These are phyloP conservation scores for Xiphophorus couchianus DNA, from an alignment of 2,113 vertebrate genomes.

Conservation along the genomic window DNA sequence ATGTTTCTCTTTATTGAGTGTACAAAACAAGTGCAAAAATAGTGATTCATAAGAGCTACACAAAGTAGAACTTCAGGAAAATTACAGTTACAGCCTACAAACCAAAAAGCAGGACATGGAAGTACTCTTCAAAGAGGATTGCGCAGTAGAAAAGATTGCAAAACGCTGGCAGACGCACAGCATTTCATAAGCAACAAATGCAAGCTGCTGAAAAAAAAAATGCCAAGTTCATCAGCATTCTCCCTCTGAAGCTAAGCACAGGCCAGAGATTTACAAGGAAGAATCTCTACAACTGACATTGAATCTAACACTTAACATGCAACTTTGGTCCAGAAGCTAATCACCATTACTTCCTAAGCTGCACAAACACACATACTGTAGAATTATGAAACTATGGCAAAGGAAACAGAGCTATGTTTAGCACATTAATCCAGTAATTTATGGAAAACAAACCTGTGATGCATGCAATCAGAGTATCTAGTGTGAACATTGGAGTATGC, in stretches of 20 bases:
- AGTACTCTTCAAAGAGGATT: constrained; percentile 44
- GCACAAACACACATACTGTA: constrained; percentile 23
- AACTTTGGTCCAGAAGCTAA: constrained; percentile 62
- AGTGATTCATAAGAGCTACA: constrained; percentile 74
- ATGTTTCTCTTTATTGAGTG: constrained; percentile 79
- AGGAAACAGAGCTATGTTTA: constrained; percentile 16
- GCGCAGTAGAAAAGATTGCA: constrained; percentile 61
- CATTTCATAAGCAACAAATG: constrained; percentile 63
- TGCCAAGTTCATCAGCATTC: constrained; percentile 47
- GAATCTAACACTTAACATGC: constrained; percentile 51
- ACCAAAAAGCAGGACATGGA: constrained; percentile 49
- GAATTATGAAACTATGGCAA: constrained; percentile 15
- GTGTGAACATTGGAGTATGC: constrained; percentile 33
- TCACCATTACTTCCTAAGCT: constrained; percentile 43
- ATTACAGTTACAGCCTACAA: constrained; percentile 59
- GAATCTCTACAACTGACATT: constrained; percentile 50
- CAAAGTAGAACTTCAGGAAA: constrained; percentile 66
- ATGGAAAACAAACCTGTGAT: constrained; percentile 9
- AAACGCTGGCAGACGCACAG: constrained; percentile 66
- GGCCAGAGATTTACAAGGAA: constrained; percentile 61
- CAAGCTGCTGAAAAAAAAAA: constrained; percentile 60
- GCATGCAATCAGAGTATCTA: constrained; percentile 66
- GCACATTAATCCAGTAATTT: constrained; percentile 28
- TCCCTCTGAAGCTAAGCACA: constrained; percentile 61
- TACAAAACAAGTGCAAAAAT: constrained; percentile 86